These are phyloP conservation scores for Zaprionus kolodkinae DNA, from an alignment of 1,140 invertebrate genomes.

Conservation along the genomic window DNA sequence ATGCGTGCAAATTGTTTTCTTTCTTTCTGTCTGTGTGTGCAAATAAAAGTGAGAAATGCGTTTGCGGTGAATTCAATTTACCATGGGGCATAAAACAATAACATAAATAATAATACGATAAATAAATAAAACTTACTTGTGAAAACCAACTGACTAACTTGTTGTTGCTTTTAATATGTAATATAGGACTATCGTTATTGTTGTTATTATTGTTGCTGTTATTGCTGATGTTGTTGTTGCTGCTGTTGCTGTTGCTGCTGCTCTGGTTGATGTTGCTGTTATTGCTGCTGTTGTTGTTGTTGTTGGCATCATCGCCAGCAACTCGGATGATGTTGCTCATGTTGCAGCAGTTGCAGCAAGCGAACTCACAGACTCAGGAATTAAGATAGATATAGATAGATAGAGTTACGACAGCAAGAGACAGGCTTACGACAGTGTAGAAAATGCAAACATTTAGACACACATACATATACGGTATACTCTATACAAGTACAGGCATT, in stretches of 20 bases:
- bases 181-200: constrained; percentile 40
- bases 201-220: constrained; percentile 33
- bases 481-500: not conserved
- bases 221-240: constrained; percentile 26
- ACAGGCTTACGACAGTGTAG: constrained; percentile 17
- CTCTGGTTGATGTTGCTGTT: constrained; percentile 24
- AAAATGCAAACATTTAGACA: constrained; percentile 9
- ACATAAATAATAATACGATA: constrained; percentile 10
- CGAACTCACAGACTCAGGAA: constrained; percentile 7
- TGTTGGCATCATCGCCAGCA: not conserved
- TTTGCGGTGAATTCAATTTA: constrained; percentile 2
- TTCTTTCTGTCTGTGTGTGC: not conserved
- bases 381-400: constrained; percentile 15
- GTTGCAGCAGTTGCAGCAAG: constrained; percentile 37
- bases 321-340: constrained; percentile 38
- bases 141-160: constrained; percentile 73
- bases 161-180: constrained; percentile 49
- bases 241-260: constrained; percentile 9
- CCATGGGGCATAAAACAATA: not conserved
- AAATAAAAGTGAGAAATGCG: constrained; percentile 37
- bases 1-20: constrained; percentile 46
- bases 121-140: constrained; percentile 73
- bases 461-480: constrained; percentile 17
- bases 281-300: constrained; percentile 22
- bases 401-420: constrained; percentile 4